Percentiles rank a stretch among this genome's conserved stretches.
These are phyloP conservation scores for Chitala chitala DNA, from an alignment of 2,113 vertebrate species.

Conservation along the genomic window DNA sequence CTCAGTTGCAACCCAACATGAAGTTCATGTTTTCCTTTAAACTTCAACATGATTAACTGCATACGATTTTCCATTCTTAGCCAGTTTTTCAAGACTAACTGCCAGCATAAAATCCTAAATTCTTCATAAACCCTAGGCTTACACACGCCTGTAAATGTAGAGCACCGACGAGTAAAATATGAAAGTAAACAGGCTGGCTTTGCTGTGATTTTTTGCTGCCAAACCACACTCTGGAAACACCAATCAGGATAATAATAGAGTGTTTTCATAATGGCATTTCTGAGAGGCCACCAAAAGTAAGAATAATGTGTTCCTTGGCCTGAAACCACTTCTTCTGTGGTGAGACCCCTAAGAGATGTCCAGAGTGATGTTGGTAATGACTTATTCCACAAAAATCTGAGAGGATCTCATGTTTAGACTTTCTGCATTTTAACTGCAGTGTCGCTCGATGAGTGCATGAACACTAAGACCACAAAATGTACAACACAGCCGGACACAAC, in stretches of 20 bases:
- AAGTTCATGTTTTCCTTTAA: neutral
- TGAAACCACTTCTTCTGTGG: neutral
- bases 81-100: neutral
- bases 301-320: neutral
- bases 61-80: neutral
- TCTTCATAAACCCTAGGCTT: neutral
- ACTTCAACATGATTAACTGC: neutral
- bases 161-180: neutral
- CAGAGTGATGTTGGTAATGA: neutral
- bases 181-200: neutral
- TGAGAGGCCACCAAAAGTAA: neutral
- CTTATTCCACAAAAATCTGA: neutral
- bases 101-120: neutral
- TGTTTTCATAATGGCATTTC: constrained; percentile 10
- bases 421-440: neutral
- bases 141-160: neutral
- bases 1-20: neutral
- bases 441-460: neutral
- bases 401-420: neutral
- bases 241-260: neutral
- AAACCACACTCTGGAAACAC: neutral
- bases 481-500: neutral
- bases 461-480: too few relatives aligned
- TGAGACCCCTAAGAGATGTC: neutral
- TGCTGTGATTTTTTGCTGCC: neutral